These are phyloP conservation scores for Oreohelix idahoensis DNA, from an alignment of 1,140 invertebrate species.

Conservation along the genomic window DNA sequence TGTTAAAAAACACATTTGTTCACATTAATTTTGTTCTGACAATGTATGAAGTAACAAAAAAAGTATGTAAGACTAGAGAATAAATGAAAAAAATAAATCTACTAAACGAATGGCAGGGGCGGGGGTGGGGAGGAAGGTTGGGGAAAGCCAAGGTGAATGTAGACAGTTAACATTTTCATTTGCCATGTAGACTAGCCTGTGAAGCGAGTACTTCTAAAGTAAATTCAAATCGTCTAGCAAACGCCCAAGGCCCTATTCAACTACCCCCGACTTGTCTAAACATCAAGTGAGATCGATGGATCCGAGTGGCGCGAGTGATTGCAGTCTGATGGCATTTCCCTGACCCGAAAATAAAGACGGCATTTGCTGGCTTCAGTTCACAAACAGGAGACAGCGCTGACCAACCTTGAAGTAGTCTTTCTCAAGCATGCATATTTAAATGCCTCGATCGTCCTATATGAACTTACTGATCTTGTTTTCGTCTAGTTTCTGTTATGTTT, in stretches of 20 bases:
- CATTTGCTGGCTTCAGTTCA: background rate
- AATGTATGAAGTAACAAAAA: too few species aligned
- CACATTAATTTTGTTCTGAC: too few species aligned
- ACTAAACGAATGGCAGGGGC: too few species aligned
- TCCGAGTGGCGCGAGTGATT: background rate
- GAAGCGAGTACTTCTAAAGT: background rate
- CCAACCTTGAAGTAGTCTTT: background rate
- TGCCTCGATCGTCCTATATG: too few species aligned
- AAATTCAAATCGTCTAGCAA: background rate
- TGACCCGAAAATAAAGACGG: background rate
- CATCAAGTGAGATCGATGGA: background rate
- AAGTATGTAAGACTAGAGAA: too few species aligned
- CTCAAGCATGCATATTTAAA: background rate
- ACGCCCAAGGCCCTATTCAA: background rate
- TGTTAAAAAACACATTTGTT: too few species aligned
- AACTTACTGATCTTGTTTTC: too few species aligned
- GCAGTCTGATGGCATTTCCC: conserved; percentile 6
- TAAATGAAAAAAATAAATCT: too few species aligned
- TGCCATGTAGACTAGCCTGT: background rate
- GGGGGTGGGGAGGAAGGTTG: too few species aligned
- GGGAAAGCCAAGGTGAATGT: background rate
- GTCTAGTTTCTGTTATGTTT: background rate
- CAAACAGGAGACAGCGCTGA: background rate
- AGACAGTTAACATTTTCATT: background rate
- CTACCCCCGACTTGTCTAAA: background rate